Conservation (phyloP, 2,888 invertebrate genomes). For the Morpho deidamia region DNA sequence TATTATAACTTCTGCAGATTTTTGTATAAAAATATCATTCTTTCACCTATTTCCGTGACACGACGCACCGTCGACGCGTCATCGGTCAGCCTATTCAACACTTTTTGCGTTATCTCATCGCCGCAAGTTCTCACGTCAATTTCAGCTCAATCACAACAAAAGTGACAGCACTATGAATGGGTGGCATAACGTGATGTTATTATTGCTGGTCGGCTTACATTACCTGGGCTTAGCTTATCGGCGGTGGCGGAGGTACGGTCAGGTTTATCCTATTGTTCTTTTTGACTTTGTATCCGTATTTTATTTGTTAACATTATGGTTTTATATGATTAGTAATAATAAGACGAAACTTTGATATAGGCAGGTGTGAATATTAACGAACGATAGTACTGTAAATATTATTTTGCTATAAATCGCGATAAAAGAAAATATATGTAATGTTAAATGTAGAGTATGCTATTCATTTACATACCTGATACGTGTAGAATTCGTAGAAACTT, state of each 20-base stretch:
- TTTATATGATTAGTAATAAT: conserved; percentile 2
- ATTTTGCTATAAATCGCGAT: too few species aligned
- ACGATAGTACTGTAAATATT: too few species aligned
- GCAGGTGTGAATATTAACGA: too few species aligned
- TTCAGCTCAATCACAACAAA: conserved; percentile 52
- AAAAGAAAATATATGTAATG: too few species aligned
- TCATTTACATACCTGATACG: too few species aligned
- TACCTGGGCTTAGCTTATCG: conserved; percentile 34
- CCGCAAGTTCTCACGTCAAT: conserved; percentile 52
- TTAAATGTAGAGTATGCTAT: too few species aligned
- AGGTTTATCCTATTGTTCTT: conserved; percentile 29
- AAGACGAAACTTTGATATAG: too few species aligned
- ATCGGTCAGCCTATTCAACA: background rate
- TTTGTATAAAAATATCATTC: background rate
- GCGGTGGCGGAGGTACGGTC: conserved; percentile 19
- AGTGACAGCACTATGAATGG: conserved; percentile 18
- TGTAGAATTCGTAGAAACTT: too few species aligned
- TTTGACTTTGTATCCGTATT: conserved; percentile 20
- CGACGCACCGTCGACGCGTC: background rate
- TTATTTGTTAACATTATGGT: conserved; percentile 1
- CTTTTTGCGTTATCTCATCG: background rate
- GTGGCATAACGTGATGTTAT: conserved; percentile 47
- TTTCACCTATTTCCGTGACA: background rate
- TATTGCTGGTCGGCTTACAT: conserved; percentile 39
- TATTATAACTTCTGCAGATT: too few species aligned